Evolutionary conservation across 1,140 invertebrate species (phyloP), one percentile per base, ranked within the genome.

Genomic region (Aethina tumida): DNA sequence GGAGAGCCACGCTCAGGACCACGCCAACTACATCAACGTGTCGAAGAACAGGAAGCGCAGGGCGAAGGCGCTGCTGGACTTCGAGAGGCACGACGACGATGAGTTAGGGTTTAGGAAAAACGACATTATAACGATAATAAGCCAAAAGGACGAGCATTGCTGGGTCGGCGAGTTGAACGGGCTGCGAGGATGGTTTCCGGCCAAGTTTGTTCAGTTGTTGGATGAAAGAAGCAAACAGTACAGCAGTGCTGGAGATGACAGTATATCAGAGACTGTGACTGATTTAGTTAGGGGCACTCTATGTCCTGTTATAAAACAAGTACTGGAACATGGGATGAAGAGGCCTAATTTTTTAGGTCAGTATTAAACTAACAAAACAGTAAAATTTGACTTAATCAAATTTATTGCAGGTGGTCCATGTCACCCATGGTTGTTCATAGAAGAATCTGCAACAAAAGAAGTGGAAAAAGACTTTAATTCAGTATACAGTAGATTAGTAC

Each of bases 151-250:
- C 71, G 97, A 99, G 60, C 95, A 99, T 63, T 99, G 97, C 63
- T 99, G 97, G 97, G 83, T 98, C 43, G 97, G 97, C 29, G 97
- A 99, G 66, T 63, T 99, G 2, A 98, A 99, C 74, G 96, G 96
- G 2, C 63, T 97, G 19, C 71, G 90, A 61, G 96, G 96, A 22
- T 99, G 96, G 96, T 99, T 99, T 71, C 97, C 97, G 12, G 95
- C 97, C 4, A 92, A 96, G 67, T 97, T 97, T 74, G 95, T 97
- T 0, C 85, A 95, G 60, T 66, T 98, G 33, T 69, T 99, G 13
- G 96, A 99, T 67, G 96, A 99, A 65, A 73, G 96, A 52, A 96
- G 93, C 60, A 95, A 94, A 55, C 77, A 91, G 54, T 99, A 99
- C 63, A 92, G 87, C 16, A 80, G 83, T 45, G 94, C 91, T 28